Conservation (phyloP, 2,888 invertebrate species). For the Lasioglossum calceatum region DNA sequence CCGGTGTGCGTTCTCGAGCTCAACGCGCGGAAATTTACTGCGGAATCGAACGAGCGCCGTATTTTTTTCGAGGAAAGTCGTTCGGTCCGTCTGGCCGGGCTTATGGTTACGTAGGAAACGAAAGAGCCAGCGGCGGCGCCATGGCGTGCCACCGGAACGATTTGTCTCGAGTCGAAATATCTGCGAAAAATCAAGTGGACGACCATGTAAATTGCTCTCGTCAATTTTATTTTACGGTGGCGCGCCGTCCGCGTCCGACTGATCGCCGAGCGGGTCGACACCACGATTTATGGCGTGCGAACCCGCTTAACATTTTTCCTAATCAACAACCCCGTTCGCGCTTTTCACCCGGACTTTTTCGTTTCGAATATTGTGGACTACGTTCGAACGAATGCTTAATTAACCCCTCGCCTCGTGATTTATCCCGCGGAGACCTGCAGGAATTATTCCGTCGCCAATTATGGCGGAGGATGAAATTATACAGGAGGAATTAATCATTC, state of each 20-base stretch:
- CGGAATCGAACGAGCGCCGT: conserved; percentile 34
- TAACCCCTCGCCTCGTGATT: not conserved
- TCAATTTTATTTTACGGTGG: conserved; percentile 51
- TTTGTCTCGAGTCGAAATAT: conserved; percentile 61
- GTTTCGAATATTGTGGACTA: not conserved
- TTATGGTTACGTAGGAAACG: conserved; percentile 35
- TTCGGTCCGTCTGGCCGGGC: conserved; percentile 30
- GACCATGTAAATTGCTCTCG: conserved; percentile 56
- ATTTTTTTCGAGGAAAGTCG: conserved; percentile 10
- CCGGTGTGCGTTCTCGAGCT: conserved; percentile 19
- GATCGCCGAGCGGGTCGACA: conserved; percentile 21
- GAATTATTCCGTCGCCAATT: not conserved
- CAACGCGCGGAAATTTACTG: conserved; percentile 43
- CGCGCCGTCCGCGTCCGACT: conserved; percentile 4
- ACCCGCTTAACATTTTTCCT: conserved; percentile 12
- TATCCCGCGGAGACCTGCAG: not conserved
- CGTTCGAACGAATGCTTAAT: not conserved
- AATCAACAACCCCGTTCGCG: conserved; percentile 12
- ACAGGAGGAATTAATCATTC: not conserved
- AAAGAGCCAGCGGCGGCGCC: conserved; percentile 19
- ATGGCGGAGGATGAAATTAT: not conserved
- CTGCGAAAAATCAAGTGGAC: conserved; percentile 58
- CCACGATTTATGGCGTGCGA: conserved; percentile 25
- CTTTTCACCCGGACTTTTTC: not conserved
- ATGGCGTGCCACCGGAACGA: conserved; percentile 32